These are phyloP conservation scores for Vespertilio murinus DNA, from an alignment of 2,797 vertebrate species.

Conservation along the genomic window DNA sequence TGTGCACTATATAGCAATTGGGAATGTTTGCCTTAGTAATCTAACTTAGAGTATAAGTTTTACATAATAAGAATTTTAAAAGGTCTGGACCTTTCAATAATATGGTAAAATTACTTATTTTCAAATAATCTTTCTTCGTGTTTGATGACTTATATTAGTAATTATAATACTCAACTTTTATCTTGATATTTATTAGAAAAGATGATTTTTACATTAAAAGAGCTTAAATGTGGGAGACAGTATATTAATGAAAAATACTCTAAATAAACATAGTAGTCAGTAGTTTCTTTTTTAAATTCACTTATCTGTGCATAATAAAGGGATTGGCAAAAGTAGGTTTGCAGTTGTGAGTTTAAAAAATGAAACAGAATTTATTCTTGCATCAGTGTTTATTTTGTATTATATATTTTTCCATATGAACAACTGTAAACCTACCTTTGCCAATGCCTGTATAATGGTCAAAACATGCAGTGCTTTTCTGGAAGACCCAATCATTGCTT, in stretches of 20 bases:
- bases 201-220: slow-evolving; percentile 35
- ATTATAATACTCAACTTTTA: slow-evolving; percentile 47
- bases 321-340: background rate
- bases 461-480: background rate
- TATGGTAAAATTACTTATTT: slow-evolving; percentile 3
- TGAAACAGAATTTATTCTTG: background rate
- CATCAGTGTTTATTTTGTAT: background rate
- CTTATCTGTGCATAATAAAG: background rate
- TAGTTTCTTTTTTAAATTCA: background rate
- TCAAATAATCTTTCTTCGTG: slow-evolving; percentile 34
- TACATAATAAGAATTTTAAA: slow-evolving; percentile 45
- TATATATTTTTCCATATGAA: background rate
- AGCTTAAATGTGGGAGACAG: background rate
- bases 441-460: background rate
- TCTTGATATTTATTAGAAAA: slow-evolving; percentile 43
- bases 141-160: slow-evolving; percentile 18
- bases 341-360: background rate
- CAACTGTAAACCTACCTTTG: background rate
- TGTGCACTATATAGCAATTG: background rate
- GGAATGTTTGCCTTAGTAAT: slow-evolving; percentile 58
- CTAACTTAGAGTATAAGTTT: slow-evolving; percentile 31
- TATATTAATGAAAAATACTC: slow-evolving; percentile 36
- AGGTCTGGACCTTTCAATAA: slow-evolving; percentile 41
- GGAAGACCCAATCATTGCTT: slow-evolving; percentile 33
- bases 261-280: background rate